Evolutionary conservation across 2,113 vertebrate species (phyloP), one percentile per base, ranked within the genome.

Genomic region (Lipophrys pholis): DNA sequence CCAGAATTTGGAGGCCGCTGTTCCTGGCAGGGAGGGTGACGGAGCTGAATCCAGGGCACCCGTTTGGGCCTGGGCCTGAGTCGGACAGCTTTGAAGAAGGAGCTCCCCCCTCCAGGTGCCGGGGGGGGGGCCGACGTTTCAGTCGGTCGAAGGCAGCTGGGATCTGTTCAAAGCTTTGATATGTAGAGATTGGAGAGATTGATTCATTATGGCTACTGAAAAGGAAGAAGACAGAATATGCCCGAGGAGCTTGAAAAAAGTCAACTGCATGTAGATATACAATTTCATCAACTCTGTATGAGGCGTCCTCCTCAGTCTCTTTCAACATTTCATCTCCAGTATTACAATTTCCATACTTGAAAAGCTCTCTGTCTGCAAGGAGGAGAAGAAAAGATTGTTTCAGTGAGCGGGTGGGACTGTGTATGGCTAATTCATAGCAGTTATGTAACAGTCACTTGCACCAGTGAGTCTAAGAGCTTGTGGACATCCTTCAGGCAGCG

Each of bases 21-120:
- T 89, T 90, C 83, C 80, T 90, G 86, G 87, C 87, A 85, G 51
- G 16, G 43, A 58, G 41, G 61, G 67, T 35, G 54, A 60, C n/a
- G 4, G 63, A 78, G 73, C 78, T 69, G 21, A 78, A 81, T 70
- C 59, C 58, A 74, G 75, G 78, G 87, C 82, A 84, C 79, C 84
- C 78, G 49, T 80, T 86, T 88, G 81, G 73, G 53, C 55, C 52
- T 1, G 40, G 51, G 80, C 83, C 76, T 2, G 55, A 12, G 43
- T 72, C 74, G 74, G 66, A 81, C 73, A 60, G 62, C 52, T 73
- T 71, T 46, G 14, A 73, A 65, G 69, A 57, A 17, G 63, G 62
- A 82, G 51, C 35, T 55, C 63, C 21, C 21, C 72, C 42, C 40
- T 57, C 12, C 16, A 56, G 60, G 12, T 7, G 5, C 41, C 2